Base-by-base conservation (phyloP, 2,113 vertebrate genomes). In the Chloropsis cyanopogon region DNA sequence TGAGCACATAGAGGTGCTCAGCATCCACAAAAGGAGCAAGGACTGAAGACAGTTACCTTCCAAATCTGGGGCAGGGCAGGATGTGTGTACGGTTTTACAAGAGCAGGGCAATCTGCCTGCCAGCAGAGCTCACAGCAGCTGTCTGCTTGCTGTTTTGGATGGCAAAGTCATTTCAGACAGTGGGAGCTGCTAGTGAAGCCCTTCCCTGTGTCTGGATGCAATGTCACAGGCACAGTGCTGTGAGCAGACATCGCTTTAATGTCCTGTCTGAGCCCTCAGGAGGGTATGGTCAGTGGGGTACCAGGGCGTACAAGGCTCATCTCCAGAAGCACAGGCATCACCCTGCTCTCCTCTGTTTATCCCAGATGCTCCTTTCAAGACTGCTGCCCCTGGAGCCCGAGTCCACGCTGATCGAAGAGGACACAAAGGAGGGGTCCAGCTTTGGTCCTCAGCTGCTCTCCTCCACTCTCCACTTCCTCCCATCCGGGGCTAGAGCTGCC, bases 351-450 rank as follows among this genome's bases (percentile, higher is more conserved):
- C 14, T 81, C 49, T 4, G 2, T 84, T 77, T 72, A 44, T 82
- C 86, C 25, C 82, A 96, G 94, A 76, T 84, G 83, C 81, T 97
- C 57, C 96, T 97, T 70, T 95, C 96, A 52, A 92, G 49, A 71
- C 12, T 96, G 85, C 82, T 96, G 86, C 95, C 95, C 31, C 69
- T 78, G 90, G 88, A 95, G 60, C 33, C 72, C 0, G 14, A 95
- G 59, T 68, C 92, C 77, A 28, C 12, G 0, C 49, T 23, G 42
- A 64, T 57, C 0, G 77, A 93, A 92, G 92, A 93, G 24, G 92
- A 96, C 61, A 72, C 5, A 0, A 94, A 90, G 53, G 96, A 96
- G 11, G 93, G 96, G 1, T 96, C 96, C 23, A 23, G 93, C 73
- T 80, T 72, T 3, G 95, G 86, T 23, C 95, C 90, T 22, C 94